Base-by-base conservation (phyloP, 2,888 invertebrate genomes). In the Melinaea menophilus region DNA sequence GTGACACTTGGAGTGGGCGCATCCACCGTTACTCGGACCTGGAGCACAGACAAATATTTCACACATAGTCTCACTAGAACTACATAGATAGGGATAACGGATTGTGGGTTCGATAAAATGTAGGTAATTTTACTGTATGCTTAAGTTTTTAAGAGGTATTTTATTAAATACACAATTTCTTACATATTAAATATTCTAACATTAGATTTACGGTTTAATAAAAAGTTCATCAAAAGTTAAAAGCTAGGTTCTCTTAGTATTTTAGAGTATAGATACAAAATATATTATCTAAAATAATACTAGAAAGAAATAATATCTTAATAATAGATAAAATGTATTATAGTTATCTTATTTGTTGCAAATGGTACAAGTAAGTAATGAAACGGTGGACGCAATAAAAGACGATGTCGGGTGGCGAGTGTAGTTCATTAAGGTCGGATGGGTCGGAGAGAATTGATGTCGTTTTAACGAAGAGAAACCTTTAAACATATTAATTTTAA, bases 1-100 rank as follows among this genome's bases (percentile, higher is more conserved):
- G 84, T 83, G 88, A 88, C 89, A 87, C 87, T 86, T 84, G 77
- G 82, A 85, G 89, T 87, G 88, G 87, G 88, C 86, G 85, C 80
- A 77, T 77, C 81, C 77, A 82, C 88, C 88, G 88, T 88, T 88
- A 88, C 78, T 69, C 65, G 70, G 72, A 75, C 72, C 70, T 67
- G 59, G 67, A 72, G 68, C 71, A 74, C 70, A 72, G 64, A 59
- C 58, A 59, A 59, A 41, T 54, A 61, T 55, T 58, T 58, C 9
- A n/a, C 51, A 31, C 31, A 51, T 51, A 51, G 22, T 51, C 11
- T 51, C 9, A 31, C 22, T 9, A 5, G 22, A 5, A 51, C 9
- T 22, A 31, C 22, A 51, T 3, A 13, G 22, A 22, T 51, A 5
- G 4, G 31, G 51, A 31, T 51, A 31, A 9, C 9, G 7, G 5